These are phyloP conservation scores for Myxocyprinus asiaticus DNA, from an alignment of 2,113 vertebrate genomes.

Conservation along the genomic window DNA sequence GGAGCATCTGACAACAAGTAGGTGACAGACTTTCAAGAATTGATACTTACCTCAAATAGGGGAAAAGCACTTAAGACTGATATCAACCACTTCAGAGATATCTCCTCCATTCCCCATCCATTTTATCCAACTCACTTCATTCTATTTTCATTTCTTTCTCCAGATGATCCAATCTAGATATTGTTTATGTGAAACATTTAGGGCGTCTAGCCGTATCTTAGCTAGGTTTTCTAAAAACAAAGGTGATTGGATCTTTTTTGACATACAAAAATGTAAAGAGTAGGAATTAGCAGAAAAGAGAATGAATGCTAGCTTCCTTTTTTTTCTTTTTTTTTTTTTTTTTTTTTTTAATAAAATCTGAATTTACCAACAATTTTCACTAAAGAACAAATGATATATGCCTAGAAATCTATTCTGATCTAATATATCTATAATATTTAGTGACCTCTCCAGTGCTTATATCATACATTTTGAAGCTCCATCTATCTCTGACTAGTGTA, in stretches of 20 bases:
- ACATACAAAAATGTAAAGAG: not conserved
- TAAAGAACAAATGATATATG: too few relatives aligned
- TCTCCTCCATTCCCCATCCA: slow-evolving; percentile 30
- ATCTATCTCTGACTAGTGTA: not conserved
- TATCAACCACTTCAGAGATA: slow-evolving; percentile 7
- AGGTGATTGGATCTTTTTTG: too few relatives aligned
- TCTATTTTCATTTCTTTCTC: slow-evolving; percentile 17
- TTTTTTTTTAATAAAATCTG: too few relatives aligned
- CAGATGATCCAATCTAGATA: not conserved
- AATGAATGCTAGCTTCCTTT: too few relatives aligned
- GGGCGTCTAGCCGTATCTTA: not conserved
- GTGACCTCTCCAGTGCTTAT: too few relatives aligned
- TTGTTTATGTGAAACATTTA: not conserved
- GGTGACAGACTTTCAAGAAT: slow-evolving; percentile 27
- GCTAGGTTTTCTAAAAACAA: not conserved
- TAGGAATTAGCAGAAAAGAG: too few relatives aligned
- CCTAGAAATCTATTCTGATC: too few relatives aligned
- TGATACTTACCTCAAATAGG: slow-evolving; percentile 36
- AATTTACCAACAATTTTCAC: too few relatives aligned
- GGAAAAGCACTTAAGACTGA: slow-evolving; percentile 39
- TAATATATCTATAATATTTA: too few relatives aligned
- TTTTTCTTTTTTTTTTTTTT: too few relatives aligned
- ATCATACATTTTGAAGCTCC: not conserved
- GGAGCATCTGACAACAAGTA: slow-evolving; percentile 26
- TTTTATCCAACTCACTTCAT: slow-evolving; percentile 20